Conservation (phyloP, 2,797 vertebrate species). For the Neosilurus mollespiculum region DNA sequence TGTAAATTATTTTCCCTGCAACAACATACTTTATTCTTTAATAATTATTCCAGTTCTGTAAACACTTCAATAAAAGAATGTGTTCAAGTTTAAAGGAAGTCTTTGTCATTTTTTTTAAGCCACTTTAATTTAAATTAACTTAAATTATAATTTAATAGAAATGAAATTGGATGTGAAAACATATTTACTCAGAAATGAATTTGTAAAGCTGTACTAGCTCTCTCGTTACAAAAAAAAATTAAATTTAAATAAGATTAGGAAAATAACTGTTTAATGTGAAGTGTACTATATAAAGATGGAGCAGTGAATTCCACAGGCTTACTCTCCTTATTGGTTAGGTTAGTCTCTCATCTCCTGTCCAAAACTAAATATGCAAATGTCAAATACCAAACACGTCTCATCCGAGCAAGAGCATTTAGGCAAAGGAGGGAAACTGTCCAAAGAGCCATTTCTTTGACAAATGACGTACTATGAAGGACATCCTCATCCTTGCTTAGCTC, state of each 20-base stretch:
- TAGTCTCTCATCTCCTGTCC: neutral
- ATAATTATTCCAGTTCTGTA: neutral
- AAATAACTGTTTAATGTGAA: neutral
- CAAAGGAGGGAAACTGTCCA: neutral
- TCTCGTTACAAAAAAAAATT: neutral
- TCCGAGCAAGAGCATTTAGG: neutral
- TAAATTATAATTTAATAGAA: too few relatives aligned
- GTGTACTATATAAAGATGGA: neutral
- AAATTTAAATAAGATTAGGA: neutral
- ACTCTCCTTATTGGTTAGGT: neutral
- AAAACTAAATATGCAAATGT: neutral
- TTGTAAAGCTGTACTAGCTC: neutral
- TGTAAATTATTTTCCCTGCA: neutral
- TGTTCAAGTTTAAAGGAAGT: neutral
- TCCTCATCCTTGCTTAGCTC: neutral
- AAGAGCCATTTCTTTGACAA: slow-evolving; percentile 14
- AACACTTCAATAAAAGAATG: neutral
- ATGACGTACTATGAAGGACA: slow-evolving; percentile 3
- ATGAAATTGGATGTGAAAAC: neutral
- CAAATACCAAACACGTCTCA: slow-evolving; percentile 1
- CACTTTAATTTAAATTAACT: too few relatives aligned
- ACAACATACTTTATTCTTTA: neutral
- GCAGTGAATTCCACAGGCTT: neutral
- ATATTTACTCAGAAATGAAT: neutral
- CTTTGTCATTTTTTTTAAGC: too few relatives aligned